Evolutionary conservation across 37 sponge, comb jelly and placozoan species (phyloP).

Genomic region (Beroe forskalii): DNA sequence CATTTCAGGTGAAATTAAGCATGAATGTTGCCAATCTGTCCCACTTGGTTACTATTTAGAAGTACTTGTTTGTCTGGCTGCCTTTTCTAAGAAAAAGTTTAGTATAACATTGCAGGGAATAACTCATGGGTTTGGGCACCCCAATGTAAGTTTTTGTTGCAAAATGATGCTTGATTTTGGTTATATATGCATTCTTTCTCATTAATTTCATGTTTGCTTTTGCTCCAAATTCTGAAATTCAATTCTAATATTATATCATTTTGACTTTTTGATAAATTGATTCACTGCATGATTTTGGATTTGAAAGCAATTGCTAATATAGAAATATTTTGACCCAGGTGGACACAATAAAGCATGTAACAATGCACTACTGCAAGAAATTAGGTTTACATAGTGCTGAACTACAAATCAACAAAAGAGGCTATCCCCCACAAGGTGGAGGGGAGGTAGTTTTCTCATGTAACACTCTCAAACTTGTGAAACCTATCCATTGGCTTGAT

Average conservation of each 20-base stretch:
- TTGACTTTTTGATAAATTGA: too few species aligned
- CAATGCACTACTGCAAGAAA: slow-evolving; percentile 11
- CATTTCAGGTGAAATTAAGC: slow-evolving; percentile 73
- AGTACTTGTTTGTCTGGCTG: slow-evolving; percentile 83
- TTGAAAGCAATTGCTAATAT: too few species aligned
- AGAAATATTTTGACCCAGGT: too few species aligned
- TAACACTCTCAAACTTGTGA: slow-evolving; percentile 77
- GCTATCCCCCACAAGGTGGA: slow-evolving; percentile 82
- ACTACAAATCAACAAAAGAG: slow-evolving; percentile 73
- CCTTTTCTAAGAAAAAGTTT: slow-evolving; percentile 87
- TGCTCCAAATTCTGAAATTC: too few species aligned
- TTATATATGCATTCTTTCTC: too few species aligned
- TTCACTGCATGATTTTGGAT: too few species aligned
- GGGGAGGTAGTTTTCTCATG: slow-evolving; percentile 90
- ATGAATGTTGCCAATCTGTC: slow-evolving; percentile 76
- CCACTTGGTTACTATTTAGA: slow-evolving; percentile 91
- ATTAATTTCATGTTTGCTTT: too few species aligned
- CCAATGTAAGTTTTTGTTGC: slow-evolving; percentile 82
- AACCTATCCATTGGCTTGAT: slow-evolving; percentile 75
- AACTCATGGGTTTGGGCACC: slow-evolving; percentile 84
- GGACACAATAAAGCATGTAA: slow-evolving; percentile 71
- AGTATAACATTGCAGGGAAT: slow-evolving; percentile 79
- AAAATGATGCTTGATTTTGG: too few species aligned
- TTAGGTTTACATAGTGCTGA: neutral
- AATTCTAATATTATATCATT: too few species aligned